Percentiles rank a stretch among this genome's conserved stretches.
Evolutionary conservation across 1,140 invertebrate genomes (phyloP).

Genomic region (Hyles vespertilio): DNA sequence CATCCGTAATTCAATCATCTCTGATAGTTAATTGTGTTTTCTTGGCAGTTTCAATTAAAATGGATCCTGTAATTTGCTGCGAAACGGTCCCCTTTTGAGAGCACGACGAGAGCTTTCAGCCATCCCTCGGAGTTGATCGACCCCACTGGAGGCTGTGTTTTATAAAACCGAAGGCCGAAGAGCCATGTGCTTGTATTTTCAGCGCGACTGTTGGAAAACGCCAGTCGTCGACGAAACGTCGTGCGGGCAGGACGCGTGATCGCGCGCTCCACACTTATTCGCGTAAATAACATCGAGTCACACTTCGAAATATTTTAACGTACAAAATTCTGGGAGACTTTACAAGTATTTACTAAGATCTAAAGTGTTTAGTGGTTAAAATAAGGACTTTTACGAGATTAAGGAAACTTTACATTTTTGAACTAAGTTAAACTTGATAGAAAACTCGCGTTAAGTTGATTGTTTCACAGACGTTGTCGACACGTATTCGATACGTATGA

Average conservation of each 20-base stretch:
- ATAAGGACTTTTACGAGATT: no score
- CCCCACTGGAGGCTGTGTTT: slow-evolving; percentile 42
- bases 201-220: slow-evolving; percentile 37
- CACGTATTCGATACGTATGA: not conserved
- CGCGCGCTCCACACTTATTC: slow-evolving; percentile 14
- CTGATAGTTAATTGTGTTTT: slow-evolving; percentile 6
- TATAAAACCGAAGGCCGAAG: slow-evolving; percentile 39
- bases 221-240: slow-evolving; percentile 42
- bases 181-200: slow-evolving; percentile 46
- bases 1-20: no score
- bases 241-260: slow-evolving; percentile 21
- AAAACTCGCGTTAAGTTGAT: not conserved
- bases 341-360: no score
- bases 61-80: slow-evolving; percentile 14
- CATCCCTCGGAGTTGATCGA: slow-evolving; percentile 53
- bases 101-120: slow-evolving; percentile 22
- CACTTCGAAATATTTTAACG: slow-evolving; percentile 9
- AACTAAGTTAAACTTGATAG: not conserved
- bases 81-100: slow-evolving; percentile 11
- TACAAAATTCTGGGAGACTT: no score
- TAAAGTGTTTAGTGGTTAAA: no score
- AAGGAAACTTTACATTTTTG: not conserved
- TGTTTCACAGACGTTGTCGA: not conserved
- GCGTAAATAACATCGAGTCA: slow-evolving; percentile 59
- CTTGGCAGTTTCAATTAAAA: slow-evolving; percentile 13